Conservation (phyloP, 2,797 vertebrate genomes). For the Momotus momota region DNA sequence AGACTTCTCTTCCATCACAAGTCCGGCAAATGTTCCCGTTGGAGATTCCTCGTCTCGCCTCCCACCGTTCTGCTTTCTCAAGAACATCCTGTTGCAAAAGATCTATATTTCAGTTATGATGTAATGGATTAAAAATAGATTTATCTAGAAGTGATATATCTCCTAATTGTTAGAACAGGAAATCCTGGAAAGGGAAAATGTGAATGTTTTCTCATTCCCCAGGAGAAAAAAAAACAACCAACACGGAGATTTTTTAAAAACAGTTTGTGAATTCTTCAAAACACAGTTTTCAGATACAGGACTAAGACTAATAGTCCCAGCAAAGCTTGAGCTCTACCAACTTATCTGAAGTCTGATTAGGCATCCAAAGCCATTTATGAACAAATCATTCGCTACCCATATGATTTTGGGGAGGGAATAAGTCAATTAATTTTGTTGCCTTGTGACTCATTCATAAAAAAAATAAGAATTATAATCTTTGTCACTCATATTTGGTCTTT, state of each 20-base stretch:
- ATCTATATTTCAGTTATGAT: neutral
- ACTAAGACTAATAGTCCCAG: neutral
- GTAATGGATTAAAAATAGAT: neutral
- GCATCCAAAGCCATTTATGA: neutral
- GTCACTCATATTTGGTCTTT: neutral
- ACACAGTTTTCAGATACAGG: neutral
- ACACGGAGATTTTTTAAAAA: neutral
- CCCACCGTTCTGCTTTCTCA: neutral
- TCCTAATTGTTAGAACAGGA: neutral
- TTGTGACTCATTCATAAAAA: neutral
- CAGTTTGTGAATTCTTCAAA: neutral
- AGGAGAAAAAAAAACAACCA: neutral
- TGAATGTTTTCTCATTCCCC: neutral
- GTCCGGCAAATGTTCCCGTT: neutral
- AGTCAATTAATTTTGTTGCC: neutral
- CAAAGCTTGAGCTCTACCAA: neutral
- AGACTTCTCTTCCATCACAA: neutral
- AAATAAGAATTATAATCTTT: neutral
- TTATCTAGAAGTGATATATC: neutral
- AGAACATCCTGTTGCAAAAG: neutral
- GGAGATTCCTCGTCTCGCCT: neutral
- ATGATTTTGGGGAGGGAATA: neutral
- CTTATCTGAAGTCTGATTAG: neutral
- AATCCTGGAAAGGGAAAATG: neutral
- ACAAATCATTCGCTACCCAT: neutral